Percentiles rank a stretch among this genome's conserved stretches.
Conservation (phyloP, 2,797 vertebrate genomes). For the Sebastes steindachneri region DNA sequence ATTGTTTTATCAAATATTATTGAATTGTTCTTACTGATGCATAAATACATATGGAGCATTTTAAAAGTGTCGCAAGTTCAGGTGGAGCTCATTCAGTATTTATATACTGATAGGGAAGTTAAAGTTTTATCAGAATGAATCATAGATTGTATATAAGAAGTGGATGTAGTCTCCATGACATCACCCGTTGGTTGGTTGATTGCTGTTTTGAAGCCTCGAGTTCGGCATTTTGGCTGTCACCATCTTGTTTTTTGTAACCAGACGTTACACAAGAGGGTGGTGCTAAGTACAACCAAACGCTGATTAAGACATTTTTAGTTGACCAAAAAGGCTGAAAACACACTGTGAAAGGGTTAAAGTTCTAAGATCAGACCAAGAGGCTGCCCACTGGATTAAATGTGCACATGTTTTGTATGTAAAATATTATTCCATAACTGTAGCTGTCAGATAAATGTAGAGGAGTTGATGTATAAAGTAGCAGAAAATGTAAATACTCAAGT, state of each 20-base stretch:
- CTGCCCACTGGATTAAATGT: background rate
- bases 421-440: too few relatives aligned
- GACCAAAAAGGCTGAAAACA: too few relatives aligned
- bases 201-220: too few relatives aligned
- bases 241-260: too few relatives aligned
- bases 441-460: background rate
- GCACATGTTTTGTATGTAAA: background rate
- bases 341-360: too few relatives aligned
- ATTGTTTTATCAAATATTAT: background rate
- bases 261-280: too few relatives aligned
- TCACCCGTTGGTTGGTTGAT: accelerated
- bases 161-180: accelerated
- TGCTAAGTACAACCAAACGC: too few relatives aligned
- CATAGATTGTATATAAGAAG: too few relatives aligned
- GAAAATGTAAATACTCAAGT: background rate
- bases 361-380: too few relatives aligned
- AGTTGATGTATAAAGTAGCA: background rate
- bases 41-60: background rate
- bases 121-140: background rate
- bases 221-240: too few relatives aligned
- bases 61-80: background rate
- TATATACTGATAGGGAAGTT: background rate
- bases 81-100: background rate
- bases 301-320: too few relatives aligned
- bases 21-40: background rate